phyloP scores from a whole-genome alignment of 2,888 invertebrate genomes.

The Arctia plantaginis region DNA sequence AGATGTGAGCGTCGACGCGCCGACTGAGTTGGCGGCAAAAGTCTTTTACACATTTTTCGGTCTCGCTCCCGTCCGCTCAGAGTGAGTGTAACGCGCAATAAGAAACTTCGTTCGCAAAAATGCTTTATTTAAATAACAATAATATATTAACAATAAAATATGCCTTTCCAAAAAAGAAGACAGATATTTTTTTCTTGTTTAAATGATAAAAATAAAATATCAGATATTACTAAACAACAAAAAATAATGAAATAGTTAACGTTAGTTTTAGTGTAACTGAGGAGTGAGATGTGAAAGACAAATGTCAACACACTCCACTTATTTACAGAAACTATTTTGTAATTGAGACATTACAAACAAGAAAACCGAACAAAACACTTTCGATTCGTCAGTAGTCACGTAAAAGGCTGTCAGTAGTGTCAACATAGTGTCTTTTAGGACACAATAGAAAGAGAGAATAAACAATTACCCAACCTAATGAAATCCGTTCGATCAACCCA shows the following conservation, averaged over 20 bases:
- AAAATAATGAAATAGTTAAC: not conserved
- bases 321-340: constrained; percentile 1
- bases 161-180: no score
- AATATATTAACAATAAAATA: no score
- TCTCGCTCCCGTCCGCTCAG: no score
- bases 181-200: not conserved
- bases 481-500: constrained; percentile 54
- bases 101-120: no score
- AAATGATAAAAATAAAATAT: not conserved
- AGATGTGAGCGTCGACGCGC: no score
- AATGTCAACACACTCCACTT: not conserved
- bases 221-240: not conserved
- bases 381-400: not conserved
- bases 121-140: no score
- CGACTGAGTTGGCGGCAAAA: no score
- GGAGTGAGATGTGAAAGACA: not conserved
- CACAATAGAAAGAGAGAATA: constrained; percentile 23
- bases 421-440: constrained; percentile 15
- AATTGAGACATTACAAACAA: constrained; percentile 4
- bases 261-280: not conserved
- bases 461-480: constrained; percentile 42
- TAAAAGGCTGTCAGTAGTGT: constrained; percentile 9
- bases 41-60: no score
- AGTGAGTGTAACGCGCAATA: no score
- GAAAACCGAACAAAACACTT: constrained; percentile 1